Conservation (phyloP, 2,797 vertebrate genomes). For the Halcyon chelicuti region DNA sequence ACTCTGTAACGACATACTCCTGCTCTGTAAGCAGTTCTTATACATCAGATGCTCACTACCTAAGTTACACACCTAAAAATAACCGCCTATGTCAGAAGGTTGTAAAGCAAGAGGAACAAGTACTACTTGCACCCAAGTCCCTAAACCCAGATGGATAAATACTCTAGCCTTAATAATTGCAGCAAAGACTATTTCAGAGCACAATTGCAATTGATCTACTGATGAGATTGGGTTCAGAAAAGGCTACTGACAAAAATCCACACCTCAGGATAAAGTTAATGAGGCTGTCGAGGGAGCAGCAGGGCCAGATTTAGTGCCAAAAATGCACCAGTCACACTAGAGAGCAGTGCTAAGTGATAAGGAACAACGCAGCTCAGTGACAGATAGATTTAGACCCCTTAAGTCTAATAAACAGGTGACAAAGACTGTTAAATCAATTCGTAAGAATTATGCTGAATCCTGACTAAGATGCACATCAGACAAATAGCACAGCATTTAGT, state of each 20-base stretch:
- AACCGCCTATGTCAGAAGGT: conserved; percentile 33
- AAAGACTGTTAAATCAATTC: conserved; percentile 37
- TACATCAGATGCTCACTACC: conserved; percentile 16
- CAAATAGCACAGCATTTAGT: neutral
- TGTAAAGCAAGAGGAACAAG: conserved; percentile 49
- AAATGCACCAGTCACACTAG: neutral
- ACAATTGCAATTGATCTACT: conserved; percentile 44
- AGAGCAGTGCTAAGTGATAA: neutral
- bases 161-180: neutral
- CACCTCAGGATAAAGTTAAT: conserved; percentile 69
- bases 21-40: conserved; percentile 64
- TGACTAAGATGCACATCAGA: conserved; percentile 13
- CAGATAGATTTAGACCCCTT: conserved; percentile 24
- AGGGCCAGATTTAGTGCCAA: conserved; percentile 66
- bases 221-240: conserved; percentile 52
- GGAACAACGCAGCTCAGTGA: neutral
- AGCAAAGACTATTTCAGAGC: neutral
- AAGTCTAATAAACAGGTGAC: neutral
- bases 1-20: neutral
- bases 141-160: conserved; percentile 1
- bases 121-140: neutral
- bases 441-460: conserved; percentile 32
- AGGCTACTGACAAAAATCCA: conserved; percentile 48
- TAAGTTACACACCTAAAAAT: conserved; percentile 41
- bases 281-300: conserved; percentile 55